Evolutionary conservation across 2,797 vertebrate species (phyloP), one percentile per base, ranked within the genome.

Genomic region (Oreonectes daqikongensis): DNA sequence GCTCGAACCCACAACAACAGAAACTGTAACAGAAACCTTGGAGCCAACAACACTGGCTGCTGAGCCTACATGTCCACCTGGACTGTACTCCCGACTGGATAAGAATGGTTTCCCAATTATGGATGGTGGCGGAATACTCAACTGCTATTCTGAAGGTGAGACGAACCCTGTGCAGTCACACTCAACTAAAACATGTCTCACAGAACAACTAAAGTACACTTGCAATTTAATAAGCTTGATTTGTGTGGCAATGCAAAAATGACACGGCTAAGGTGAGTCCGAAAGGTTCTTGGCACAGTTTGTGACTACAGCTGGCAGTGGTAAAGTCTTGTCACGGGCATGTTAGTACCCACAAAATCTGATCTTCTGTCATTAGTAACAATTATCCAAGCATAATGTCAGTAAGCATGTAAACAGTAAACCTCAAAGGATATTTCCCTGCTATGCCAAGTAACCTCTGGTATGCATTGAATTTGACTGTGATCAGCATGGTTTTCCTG

Each of bases 81-180:
- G 96, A 78, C 96, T 94, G 26, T 93, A 90, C 64, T 88, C 91
- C 66, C 90, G 91, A 83, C 91, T 88, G 28, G 94, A 99, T 75
- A 90, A 94, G 0, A 87, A 91, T 0, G 97, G 97, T 50, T 93
- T 92, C 85, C 89, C 95, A 75, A 4, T 92, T 4, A 64, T 95
- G 70, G 95, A 93, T 3, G 81, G 83, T 0, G 83, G 93, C 3
- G 95, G 96, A 76, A 89, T 92, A 80, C 91, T 97, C 4, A 92
- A 97, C 84, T 99, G 98, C 87, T 93, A 91, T 84, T 90, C 93
- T 66, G 95, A 97, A 94, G 97, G 98, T 99, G 89, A 91, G 81
- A 76, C 61, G 10, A 69, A 60, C 18, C 14, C 12, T 75, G 55
- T 42, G 24, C 17, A 40, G 3, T 22, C 17, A 73, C 7, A n/a